Base-by-base conservation (phyloP, 2,113 vertebrate species). In the Orthonyx spaldingii region DNA sequence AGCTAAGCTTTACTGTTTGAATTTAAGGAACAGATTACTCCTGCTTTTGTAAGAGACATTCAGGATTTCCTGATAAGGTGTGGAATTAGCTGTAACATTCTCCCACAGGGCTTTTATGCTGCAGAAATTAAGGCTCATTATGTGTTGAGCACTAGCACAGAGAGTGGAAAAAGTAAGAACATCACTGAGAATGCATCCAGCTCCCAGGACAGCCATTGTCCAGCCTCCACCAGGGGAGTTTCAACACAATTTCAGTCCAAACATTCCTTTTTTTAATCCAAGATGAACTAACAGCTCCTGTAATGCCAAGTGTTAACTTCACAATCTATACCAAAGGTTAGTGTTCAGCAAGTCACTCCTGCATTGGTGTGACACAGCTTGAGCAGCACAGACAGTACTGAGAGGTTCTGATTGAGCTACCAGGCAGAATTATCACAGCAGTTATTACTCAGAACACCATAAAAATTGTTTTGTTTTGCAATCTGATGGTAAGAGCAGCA, bases 271-370 rank as follows among this genome's bases (percentile, higher is more conserved):
- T 72, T 52, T 13, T 10, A 63, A 72, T 39, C 49, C 65, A 78
- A 50, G 42, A 42, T 63, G 90, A 94, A 82, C 80, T 59, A 95
- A 76, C 23, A 68, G 41, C 33, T 81, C 60, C 33, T 2, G 2
- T 33, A 69, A 59, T 18, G n/a, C 72, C 84, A 94, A 90, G 49
- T 11, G 20, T 57, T 77, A 81, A 78, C 47, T 53, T 4, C 2
- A 16, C 71, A 93, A 88, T 83, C n/a, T 84, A 74, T 71, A 92
- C 33, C 50, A 91, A 84, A 44, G 87, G 85, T 91, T 92, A 82
- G 32, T 30, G 53, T 61, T 95, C 11, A 68, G 61, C 32, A 96
- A 63, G 33, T 30, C 60, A 79, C 70, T 84, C 74, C 81, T 69
- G 4, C 27, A 47, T 4, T 37, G 41, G 30, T 21, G 52, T 1